A percentile compares a stretch with the other conserved stretches of the same genome.
These are phyloP conservation scores for Stratiomys singularior DNA, from an alignment of 2,888 invertebrate species.

Conservation along the genomic window DNA sequence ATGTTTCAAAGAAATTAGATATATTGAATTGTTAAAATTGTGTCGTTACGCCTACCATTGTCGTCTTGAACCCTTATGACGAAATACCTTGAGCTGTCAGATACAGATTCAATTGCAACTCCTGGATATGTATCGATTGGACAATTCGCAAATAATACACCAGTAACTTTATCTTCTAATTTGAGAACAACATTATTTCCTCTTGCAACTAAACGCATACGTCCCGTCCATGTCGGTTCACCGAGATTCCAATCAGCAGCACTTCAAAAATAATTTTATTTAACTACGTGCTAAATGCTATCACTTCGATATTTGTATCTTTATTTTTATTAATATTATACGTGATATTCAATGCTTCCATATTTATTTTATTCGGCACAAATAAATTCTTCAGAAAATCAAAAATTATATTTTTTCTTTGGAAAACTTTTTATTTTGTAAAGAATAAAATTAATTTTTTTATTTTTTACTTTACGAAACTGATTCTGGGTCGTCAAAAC, in stretches of 20 bases:
- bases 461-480: no score
- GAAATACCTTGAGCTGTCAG: conserved; percentile 98
- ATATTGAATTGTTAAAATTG: not conserved
- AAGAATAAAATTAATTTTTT: no score
- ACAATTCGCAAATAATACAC: conserved; percentile 95
- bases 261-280: conserved; percentile 68
- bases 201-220: conserved; percentile 91
- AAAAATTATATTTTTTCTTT: no score
- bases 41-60: conserved; percentile 71
- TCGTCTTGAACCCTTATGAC: conserved; percentile 95
- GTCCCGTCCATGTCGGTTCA: conserved; percentile 98
- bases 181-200: conserved; percentile 89
- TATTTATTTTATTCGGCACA: no score
- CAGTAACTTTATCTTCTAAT: conserved; percentile 93
- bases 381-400: no score
- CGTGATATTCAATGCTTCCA: no score
- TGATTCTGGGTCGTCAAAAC: no score
- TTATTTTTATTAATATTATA: no score
- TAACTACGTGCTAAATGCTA: no score
- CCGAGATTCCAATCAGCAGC: conserved; percentile 99
- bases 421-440: no score
- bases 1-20: conserved; percentile 41
- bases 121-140: conserved; percentile 97
- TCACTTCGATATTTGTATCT: no score
- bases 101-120: conserved; percentile 92